phyloP scores from a whole-genome alignment of 2,888 invertebrate species.

The Latrodectus elegans region DNA sequence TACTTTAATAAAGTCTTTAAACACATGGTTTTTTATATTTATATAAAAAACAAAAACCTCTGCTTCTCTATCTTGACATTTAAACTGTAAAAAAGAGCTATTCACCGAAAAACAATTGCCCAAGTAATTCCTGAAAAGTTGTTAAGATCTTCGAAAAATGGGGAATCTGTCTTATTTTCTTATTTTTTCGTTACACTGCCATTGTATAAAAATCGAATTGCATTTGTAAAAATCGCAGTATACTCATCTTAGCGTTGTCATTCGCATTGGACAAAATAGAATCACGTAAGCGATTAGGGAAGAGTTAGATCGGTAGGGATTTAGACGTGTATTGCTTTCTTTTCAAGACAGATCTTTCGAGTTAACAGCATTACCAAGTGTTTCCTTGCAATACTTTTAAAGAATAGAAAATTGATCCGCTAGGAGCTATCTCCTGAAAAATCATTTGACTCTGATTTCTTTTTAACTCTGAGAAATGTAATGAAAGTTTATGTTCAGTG shows the following conservation, averaged over 20 bases:
- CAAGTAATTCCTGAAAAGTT: conserved; percentile 31
- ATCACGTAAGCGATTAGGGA: conserved; percentile 22
- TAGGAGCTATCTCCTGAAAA: no score
- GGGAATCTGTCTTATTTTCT: conserved; percentile 25
- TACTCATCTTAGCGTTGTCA: conserved; percentile 42
- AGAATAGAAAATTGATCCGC: no score
- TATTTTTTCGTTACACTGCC: conserved; percentile 19
- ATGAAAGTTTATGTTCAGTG: no score
- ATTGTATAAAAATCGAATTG: conserved; percentile 51
- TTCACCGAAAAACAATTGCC: not conserved
- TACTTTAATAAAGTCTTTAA: no score
- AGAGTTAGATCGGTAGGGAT: conserved; percentile 24
- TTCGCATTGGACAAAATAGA: conserved; percentile 37
- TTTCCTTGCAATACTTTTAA: no score
- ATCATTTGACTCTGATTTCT: no score
- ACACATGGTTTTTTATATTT: no score
- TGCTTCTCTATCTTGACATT: not conserved
- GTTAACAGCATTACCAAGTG: conserved; percentile 28
- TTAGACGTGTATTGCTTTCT: conserved; percentile 33
- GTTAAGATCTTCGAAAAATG: conserved; percentile 53
- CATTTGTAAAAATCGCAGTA: conserved; percentile 50
- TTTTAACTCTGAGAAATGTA: no score
- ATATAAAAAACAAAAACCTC: no score
- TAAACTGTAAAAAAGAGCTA: conserved; percentile 13
- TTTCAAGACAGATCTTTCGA: conserved; percentile 12